Evolutionary conservation across 2,797 vertebrate species (phyloP).

Genomic region (Pseudocheirus occidentalis): DNA sequence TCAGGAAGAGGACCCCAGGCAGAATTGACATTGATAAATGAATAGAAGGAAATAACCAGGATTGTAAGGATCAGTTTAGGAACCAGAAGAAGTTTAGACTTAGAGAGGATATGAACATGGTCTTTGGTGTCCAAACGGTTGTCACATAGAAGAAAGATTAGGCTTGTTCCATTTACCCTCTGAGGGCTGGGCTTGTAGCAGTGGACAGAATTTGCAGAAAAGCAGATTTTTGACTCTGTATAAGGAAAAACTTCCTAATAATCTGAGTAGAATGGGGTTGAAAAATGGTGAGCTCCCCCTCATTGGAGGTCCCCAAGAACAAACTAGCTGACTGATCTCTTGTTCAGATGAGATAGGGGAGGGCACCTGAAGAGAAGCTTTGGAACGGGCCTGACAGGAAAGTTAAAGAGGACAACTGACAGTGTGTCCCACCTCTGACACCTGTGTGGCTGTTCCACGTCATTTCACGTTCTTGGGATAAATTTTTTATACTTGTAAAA

Average conservation of each 20-base stretch:
- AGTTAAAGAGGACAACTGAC: background rate
- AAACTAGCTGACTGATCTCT: background rate
- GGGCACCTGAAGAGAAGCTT: background rate
- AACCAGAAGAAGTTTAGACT: too few relatives aligned
- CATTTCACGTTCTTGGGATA: background rate
- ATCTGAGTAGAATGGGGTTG: background rate
- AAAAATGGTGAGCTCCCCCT: background rate
- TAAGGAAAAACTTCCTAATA: background rate
- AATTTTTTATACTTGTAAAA: background rate
- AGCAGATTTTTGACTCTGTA: background rate
- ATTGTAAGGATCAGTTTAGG: too few relatives aligned
- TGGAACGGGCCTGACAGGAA: background rate
- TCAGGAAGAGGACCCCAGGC: too few relatives aligned
- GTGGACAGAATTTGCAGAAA: too few relatives aligned
- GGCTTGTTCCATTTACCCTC: too few relatives aligned
- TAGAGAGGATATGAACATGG: too few relatives aligned
- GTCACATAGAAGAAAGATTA: background rate
- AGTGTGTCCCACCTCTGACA: background rate
- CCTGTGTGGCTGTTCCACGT: background rate
- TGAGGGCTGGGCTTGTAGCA: background rate
- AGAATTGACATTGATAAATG: too few relatives aligned
- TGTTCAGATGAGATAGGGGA: background rate
- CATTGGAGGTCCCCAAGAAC: background rate
- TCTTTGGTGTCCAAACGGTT: too few relatives aligned
- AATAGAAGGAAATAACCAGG: too few relatives aligned